Base-by-base conservation (phyloP, 2,113 vertebrate genomes). In the Mormyrus lacerda region DNA sequence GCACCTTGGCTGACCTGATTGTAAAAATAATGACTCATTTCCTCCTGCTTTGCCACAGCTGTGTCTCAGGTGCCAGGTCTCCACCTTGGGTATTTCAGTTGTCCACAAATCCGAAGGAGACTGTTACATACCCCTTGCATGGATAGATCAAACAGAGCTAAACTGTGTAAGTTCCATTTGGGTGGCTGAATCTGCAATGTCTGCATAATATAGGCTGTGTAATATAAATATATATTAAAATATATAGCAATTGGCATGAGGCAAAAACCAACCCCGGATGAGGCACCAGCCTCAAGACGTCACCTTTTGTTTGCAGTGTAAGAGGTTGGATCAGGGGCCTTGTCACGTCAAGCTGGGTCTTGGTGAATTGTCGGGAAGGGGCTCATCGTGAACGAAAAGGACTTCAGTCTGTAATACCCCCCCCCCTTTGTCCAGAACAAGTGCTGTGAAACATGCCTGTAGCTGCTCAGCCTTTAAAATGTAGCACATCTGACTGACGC, bases 11-110 rank as follows among this genome's bases (percentile, higher is more conserved):
- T 53, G 85, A 17, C 50, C 48, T 53, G 7, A 87, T 50, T 51
- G 50, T 87, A 39, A 87, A 55, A 87, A 87, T 9, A 53, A 87
- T 55, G 50, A 87, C 83, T 85, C 19, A 87, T 35, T 87, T 87
- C 85, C 31, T 87, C 50, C 19, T 7, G 50, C 13, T 27, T 3
- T 85, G 47, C 83, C 44, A 50, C 45, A 85, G 45, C 45, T 31
- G 82, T 84, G 83, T 50, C 83, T 51, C 84, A 53, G 48, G 45
- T 51, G 84, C 42, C 39, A 15, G 42, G 79, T 39, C 39, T 24
- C 82, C 73, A 19, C 35, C 2, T 1, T 42, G 73, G 13, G 35
- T 42, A 79, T 48, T 15, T 85, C 45, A 47, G 83, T 15, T 2
- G 3, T 31, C 85, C 24, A 27, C 10, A 35, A 6, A 42, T 53